Evolutionary conservation across 1,140 invertebrate species (phyloP).

Genomic region (Lamellibrachia luymesi): DNA sequence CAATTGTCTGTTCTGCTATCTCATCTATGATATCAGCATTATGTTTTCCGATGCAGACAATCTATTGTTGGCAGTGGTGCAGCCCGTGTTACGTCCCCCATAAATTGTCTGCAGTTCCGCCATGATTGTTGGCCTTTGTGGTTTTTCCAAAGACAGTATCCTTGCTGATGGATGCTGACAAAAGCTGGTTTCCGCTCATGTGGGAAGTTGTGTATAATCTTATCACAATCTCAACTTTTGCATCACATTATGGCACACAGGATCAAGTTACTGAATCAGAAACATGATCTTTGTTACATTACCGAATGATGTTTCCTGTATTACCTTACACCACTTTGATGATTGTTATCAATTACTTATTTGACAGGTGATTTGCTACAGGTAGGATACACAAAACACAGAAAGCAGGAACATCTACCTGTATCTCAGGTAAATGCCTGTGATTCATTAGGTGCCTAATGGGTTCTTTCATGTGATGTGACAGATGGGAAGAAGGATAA

Average conservation of each 20-base stretch:
- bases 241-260: neutral
- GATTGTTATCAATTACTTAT: neutral
- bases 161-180: neutral
- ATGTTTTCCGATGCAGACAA: neutral
- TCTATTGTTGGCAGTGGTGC: neutral
- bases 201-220: neutral
- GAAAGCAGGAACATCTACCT: neutral
- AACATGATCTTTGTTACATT: neutral
- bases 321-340: neutral
- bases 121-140: neutral
- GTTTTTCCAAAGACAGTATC: neutral
- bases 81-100: neutral
- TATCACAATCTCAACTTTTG: neutral
- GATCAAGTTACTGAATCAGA: neutral
- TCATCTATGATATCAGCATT: neutral
- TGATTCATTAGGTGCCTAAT: neutral
- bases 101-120: neutral
- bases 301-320: neutral
- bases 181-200: neutral
- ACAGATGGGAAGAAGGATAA: neutral
- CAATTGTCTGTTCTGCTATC: neutral
- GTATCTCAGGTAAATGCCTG: neutral
- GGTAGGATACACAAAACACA: neutral
- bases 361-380: constrained; percentile 4
- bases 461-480: neutral